These are phyloP conservation scores for Manacus vitellinus DNA, from an alignment of 2,113 vertebrate genomes.

Conservation along the genomic window DNA sequence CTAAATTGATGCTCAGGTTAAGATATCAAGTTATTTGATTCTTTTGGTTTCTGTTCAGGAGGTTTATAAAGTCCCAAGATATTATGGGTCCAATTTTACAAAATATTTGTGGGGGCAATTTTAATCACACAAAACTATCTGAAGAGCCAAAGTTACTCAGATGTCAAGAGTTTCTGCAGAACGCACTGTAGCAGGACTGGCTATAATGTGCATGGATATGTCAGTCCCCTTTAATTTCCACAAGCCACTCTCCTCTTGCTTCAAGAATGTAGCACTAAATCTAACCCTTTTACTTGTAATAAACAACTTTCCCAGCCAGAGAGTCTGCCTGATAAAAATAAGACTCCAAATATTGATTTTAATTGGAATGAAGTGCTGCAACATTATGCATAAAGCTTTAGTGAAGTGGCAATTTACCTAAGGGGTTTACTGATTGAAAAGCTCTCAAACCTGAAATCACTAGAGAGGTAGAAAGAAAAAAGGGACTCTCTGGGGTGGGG, in stretches of 20 bases:
- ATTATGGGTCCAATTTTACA: neutral
- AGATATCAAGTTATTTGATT: neutral
- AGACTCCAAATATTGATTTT: slow-evolving; percentile 81
- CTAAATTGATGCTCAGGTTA: neutral
- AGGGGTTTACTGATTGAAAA: slow-evolving; percentile 85
- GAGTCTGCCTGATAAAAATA: slow-evolving; percentile 74
- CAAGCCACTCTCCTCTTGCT: slow-evolving; percentile 5
- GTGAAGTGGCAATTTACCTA: slow-evolving; percentile 89
- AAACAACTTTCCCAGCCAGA: slow-evolving; percentile 68
- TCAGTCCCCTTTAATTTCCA: neutral
- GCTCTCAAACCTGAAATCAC: slow-evolving; percentile 79
- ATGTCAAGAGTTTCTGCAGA: neutral
- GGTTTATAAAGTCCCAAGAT: neutral
- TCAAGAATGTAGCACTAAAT: slow-evolving; percentile 32
- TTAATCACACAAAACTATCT: neutral
- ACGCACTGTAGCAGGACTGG: neutral
- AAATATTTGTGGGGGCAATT: neutral
- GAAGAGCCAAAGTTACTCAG: neutral
- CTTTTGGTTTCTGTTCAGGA: neutral
- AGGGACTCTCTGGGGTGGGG: neutral
- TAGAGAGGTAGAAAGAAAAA: slow-evolving; percentile 56
- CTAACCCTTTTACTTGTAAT: slow-evolving; percentile 47
- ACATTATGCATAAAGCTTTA: slow-evolving; percentile 85
- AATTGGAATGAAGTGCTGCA: slow-evolving; percentile 92
- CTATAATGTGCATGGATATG: neutral